Evolutionary conservation across 1,140 invertebrate genomes (phyloP).

Genomic region (Aphidius ervi): DNA sequence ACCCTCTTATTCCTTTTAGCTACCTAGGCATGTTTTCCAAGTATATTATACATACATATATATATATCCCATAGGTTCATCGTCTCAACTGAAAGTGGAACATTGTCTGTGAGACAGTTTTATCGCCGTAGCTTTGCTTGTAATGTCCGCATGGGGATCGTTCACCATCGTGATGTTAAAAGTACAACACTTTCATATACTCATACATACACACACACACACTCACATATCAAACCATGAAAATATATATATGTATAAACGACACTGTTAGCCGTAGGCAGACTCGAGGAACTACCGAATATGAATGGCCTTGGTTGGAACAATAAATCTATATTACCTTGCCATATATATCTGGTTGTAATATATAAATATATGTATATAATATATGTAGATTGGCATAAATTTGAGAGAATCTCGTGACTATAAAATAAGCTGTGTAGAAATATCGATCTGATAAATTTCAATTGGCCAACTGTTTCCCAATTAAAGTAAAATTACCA

Average conservation of each 20-base stretch:
- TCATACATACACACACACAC: conserved; percentile 1
- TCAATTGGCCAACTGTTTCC: no score
- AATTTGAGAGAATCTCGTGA: no score
- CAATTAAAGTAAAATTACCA: no score
- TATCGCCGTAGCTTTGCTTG: conserved; percentile 14
- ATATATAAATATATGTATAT: not conserved
- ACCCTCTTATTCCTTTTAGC: no score
- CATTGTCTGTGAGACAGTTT: conserved; percentile 16
- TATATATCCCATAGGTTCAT: conserved; percentile 1
- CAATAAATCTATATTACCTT: conserved; percentile 20
- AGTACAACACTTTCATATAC: conserved; percentile 7
- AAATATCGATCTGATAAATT: no score
- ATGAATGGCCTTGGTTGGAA: conserved; percentile 16
- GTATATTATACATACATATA: no score
- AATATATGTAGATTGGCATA: no score
- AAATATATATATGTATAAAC: not conserved
- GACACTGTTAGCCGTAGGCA: not conserved
- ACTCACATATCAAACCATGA: not conserved
- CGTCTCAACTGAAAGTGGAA: conserved; percentile 13
- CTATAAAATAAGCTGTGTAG: no score
- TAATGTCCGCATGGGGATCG: conserved; percentile 23
- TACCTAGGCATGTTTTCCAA: no score
- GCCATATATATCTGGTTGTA: not conserved
- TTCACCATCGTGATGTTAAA: conserved; percentile 14
- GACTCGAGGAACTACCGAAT: conserved; percentile 17